These are phyloP conservation scores for Clytia hemisphaerica DNA, from an alignment of 30 jellyfish, hydroid and myxozoan species.

Conservation along the genomic window DNA sequence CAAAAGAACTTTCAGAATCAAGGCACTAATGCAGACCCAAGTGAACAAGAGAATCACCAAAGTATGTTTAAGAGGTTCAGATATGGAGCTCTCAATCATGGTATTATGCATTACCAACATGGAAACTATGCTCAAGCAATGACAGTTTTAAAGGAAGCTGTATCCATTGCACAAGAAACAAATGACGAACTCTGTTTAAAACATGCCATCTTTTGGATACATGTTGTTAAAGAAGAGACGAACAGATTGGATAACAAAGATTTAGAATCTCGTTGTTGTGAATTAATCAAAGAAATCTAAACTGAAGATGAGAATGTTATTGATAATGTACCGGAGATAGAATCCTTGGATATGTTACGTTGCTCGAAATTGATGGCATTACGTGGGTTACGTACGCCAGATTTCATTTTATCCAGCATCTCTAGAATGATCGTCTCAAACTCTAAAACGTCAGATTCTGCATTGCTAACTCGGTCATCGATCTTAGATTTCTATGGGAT, in stretches of 20 bases:
- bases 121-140: slow-evolving; percentile 49
- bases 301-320: slow-evolving; percentile 1
- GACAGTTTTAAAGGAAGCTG: slow-evolving; percentile 77
- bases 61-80: slow-evolving; percentile 67
- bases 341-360: slow-evolving; percentile 16
- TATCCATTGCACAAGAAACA: slow-evolving; percentile 78
- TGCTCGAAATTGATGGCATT: not conserved
- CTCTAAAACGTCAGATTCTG: slow-evolving; percentile 2
- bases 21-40: slow-evolving; percentile 19
- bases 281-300: not conserved
- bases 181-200: slow-evolving; percentile 57
- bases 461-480: slow-evolving; percentile 42
- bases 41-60: slow-evolving; percentile 55
- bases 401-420: slow-evolving; percentile 1
- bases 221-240: slow-evolving; percentile 13
- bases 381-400: slow-evolving; percentile 9
- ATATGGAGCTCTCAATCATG: slow-evolving; percentile 66
- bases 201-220: slow-evolving; percentile 56
- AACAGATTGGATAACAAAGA: no score
- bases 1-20: slow-evolving; percentile 45
- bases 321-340: not conserved
- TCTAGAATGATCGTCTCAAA: slow-evolving; percentile 1
- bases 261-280: no score
- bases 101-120: slow-evolving; percentile 52
- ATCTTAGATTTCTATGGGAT: slow-evolving; percentile 54